Evolutionary conservation across 2,797 vertebrate genomes (phyloP).

Genomic region (Poeciliopsis turneri): DNA sequence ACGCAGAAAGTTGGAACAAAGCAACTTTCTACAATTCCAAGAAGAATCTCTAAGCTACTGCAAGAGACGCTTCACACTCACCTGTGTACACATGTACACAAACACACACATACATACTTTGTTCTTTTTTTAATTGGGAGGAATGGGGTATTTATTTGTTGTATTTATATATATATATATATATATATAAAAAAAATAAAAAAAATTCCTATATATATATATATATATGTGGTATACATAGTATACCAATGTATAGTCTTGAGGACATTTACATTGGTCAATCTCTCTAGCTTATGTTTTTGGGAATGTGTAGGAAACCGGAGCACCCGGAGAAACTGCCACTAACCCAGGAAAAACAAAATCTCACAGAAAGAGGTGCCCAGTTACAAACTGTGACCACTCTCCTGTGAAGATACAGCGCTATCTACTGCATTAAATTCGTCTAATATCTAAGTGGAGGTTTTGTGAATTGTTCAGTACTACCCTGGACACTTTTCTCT

Average conservation of each 20-base stretch:
- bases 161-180: too few species aligned
- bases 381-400: background rate
- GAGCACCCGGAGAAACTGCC: background rate
- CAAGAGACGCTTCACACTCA: constrained; percentile 1
- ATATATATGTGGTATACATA: too few species aligned
- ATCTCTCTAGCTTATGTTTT: background rate
- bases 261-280: background rate
- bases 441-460: background rate
- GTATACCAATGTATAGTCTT: too few species aligned
- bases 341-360: background rate
- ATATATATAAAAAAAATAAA: too few species aligned
- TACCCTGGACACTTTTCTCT: background rate
- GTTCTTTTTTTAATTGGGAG: background rate
- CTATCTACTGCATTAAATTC: background rate
- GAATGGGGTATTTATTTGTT: too few species aligned
- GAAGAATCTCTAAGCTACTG: background rate
- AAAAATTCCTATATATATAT: too few species aligned
- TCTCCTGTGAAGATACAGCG: too few species aligned
- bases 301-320: background rate
- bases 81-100: background rate
- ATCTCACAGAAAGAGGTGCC: background rate
- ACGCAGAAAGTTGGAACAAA: background rate
- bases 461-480: background rate
- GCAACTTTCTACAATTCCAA: background rate
- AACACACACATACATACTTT: background rate